phyloP scores from a whole-genome alignment of 2,797 vertebrate species.

The Aplochiton taeniatus region DNA sequence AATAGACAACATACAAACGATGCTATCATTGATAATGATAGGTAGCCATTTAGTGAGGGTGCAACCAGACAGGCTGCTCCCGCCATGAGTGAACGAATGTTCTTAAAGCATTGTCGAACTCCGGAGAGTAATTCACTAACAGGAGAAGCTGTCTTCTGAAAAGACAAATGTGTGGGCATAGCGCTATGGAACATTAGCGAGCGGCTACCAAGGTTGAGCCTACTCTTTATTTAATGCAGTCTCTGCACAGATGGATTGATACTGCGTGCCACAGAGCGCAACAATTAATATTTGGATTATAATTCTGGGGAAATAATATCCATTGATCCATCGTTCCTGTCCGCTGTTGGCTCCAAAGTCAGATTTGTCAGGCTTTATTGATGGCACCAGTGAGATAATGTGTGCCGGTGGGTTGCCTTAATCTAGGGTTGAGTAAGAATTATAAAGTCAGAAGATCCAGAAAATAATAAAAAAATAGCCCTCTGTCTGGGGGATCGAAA shows the following conservation, averaged over 20 bases:
- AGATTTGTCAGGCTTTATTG: conserved; percentile 32
- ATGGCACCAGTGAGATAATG: conserved; percentile 42
- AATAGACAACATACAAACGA: not conserved
- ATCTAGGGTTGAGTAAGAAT: conserved; percentile 1
- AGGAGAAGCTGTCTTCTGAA: conserved; percentile 52
- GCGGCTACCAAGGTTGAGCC: conserved; percentile 37
- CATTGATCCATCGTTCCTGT: conserved; percentile 49
- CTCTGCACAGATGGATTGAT: conserved; percentile 55
- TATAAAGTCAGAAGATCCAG: not conserved
- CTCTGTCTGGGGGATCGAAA: not conserved
- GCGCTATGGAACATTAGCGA: conserved; percentile 46
- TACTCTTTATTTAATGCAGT: conserved; percentile 67
- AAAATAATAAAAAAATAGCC: not conserved
- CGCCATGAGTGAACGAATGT: conserved; percentile 69
- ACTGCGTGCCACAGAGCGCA: conserved; percentile 25
- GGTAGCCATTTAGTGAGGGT: conserved; percentile 55
- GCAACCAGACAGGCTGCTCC: conserved; percentile 60
- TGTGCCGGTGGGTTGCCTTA: conserved; percentile 8
- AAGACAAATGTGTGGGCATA: conserved; percentile 69
- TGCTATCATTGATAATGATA: conserved; percentile 65
- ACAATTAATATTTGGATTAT: conserved; percentile 64
- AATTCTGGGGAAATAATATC: conserved; percentile 49
- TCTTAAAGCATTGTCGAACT: conserved; percentile 47
- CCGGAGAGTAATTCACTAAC: conserved; percentile 59
- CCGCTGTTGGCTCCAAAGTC: conserved; percentile 31